Percentiles rank a stretch among this genome's conserved stretches.
phyloP scores from a whole-genome alignment of 2,113 vertebrate species.

The Alethe castanea region DNA sequence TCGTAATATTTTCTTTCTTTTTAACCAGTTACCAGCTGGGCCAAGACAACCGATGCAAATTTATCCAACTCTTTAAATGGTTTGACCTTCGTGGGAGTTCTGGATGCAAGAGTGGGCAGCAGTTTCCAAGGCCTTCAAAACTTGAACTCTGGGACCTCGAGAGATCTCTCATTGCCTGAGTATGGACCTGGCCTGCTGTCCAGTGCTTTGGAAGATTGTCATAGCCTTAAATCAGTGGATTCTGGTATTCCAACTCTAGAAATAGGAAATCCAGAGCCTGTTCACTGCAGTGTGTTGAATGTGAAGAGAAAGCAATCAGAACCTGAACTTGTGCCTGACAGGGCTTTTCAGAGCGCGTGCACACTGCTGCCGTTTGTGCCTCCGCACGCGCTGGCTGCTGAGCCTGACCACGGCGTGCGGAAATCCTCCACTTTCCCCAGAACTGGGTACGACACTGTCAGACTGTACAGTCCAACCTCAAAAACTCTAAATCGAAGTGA shows the following conservation, averaged over 20 bases:
- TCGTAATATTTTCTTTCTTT: neutral
- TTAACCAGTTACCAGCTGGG: conserved; percentile 57
- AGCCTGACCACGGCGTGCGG: conserved; percentile 65
- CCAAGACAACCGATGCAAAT: conserved; percentile 69
- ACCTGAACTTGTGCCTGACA: conserved; percentile 43
- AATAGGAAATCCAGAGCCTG: conserved; percentile 84
- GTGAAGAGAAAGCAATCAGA: conserved; percentile 60
- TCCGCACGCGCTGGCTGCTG: conserved; percentile 56
- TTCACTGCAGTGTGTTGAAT: conserved; percentile 64
- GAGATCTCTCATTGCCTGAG: conserved; percentile 41
- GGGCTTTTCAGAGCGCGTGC: conserved; percentile 65
- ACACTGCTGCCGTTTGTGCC: conserved; percentile 32
- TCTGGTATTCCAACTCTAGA: conserved; percentile 92
- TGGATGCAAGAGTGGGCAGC: conserved; percentile 26
- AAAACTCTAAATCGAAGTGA: conserved; percentile 79
- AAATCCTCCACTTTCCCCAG: conserved; percentile 88
- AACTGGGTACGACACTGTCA: conserved; percentile 78
- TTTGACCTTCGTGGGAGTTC: conserved; percentile 60
- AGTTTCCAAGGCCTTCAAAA: conserved; percentile 43
- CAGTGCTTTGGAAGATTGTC: conserved; percentile 70
- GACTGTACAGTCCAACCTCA: conserved; percentile 76
- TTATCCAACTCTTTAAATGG: conserved; percentile 66
- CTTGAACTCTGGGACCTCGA: neutral
- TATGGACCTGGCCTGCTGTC: conserved; percentile 52
- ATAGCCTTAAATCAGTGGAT: conserved; percentile 86